Evolutionary conservation across 2,888 invertebrate genomes (phyloP).

Genomic region (Epirrita christyi): DNA sequence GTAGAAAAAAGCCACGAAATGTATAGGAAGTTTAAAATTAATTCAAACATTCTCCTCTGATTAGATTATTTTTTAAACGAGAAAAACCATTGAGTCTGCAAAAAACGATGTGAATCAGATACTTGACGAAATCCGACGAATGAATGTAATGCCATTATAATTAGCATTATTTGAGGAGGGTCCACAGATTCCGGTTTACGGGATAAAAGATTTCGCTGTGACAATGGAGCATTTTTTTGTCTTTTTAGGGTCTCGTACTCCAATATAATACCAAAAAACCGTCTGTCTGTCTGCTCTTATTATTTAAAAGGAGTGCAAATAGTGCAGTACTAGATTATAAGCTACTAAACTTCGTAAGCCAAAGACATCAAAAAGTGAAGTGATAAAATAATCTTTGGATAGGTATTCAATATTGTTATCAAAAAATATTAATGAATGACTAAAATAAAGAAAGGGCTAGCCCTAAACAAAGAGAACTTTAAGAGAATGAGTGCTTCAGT

Average conservation of each 20-base stretch:
- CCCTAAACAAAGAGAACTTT: no score
- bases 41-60: slow-evolving; percentile 51
- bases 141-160: slow-evolving; percentile 84
- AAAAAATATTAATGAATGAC: no score
- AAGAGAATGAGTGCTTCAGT: no score
- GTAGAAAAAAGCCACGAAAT: no score
- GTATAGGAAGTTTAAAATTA: slow-evolving; percentile 52
- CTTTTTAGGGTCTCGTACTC: slow-evolving; percentile 38
- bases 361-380: no score
- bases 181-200: slow-evolving; percentile 79
- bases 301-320: no score
- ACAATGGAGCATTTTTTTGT: slow-evolving; percentile 71
- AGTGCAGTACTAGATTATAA: no score
- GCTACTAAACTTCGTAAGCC: no score
- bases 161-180: slow-evolving; percentile 82
- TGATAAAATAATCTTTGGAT: no score
- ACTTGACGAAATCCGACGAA: slow-evolving; percentile 79
- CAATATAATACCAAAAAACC: neutral
- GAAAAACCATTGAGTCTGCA: slow-evolving; percentile 62
- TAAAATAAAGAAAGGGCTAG: no score
- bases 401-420: no score
- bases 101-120: slow-evolving; percentile 71
- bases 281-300: neutral
- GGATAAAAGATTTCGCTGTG: slow-evolving; percentile 76
- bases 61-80: slow-evolving; percentile 70